phyloP scores from a whole-genome alignment of 1,140 invertebrate species.

The Macrobrachium rosenbergii region DNA sequence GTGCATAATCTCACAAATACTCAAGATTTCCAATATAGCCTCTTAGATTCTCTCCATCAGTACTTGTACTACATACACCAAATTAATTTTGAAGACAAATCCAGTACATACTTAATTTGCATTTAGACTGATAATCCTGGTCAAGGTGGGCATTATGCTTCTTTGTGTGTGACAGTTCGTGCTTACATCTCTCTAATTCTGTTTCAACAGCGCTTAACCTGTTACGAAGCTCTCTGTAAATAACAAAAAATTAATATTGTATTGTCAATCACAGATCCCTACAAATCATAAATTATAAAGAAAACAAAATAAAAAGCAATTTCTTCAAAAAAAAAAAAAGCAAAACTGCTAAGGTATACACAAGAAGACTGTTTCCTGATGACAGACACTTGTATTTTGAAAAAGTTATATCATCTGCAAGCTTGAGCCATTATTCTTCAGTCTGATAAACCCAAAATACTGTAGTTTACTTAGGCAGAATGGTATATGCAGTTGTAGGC shows the following conservation, averaged over 20 bases:
- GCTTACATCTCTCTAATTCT: slow-evolving; percentile 33
- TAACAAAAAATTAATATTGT: neutral
- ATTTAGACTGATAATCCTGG: slow-evolving; percentile 32
- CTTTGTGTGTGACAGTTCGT: slow-evolving; percentile 43
- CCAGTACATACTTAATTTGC: neutral
- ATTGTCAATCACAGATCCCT: too few species aligned
- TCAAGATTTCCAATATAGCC: neutral
- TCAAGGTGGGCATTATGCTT: slow-evolving; percentile 43
- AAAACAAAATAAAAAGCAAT: neutral
- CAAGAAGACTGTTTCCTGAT: too few species aligned
- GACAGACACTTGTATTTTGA: too few species aligned
- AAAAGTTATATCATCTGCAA: too few species aligned
- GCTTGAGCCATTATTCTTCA: too few species aligned
- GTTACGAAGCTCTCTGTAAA: slow-evolving; percentile 30
- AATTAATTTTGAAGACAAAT: neutral
- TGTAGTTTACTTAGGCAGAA: too few species aligned
- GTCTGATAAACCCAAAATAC: too few species aligned
- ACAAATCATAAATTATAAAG: neutral
- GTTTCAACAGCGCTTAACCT: slow-evolving; percentile 15
- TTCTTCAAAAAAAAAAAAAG: too few species aligned
- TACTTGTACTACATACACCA: neutral
- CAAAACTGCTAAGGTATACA: too few species aligned
- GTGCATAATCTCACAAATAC: neutral
- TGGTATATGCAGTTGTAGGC: too few species aligned
- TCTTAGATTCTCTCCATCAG: neutral